Base-by-base conservation (phyloP, 2,113 vertebrate genomes). In the Vanacampus margaritifer region DNA sequence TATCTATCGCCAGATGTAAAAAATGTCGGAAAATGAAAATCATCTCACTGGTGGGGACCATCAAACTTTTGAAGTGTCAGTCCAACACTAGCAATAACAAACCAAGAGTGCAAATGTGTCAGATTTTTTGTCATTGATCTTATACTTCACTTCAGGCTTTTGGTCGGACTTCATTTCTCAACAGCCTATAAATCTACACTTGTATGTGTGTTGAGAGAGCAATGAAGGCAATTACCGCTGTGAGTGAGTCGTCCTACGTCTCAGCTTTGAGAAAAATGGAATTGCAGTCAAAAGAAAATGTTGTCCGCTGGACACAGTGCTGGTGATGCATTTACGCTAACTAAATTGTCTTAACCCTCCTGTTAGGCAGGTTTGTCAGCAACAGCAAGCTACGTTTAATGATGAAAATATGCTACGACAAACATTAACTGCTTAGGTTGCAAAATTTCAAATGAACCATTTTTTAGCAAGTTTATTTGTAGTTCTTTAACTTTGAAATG, bases 191-290 rank as follows among this genome's bases (percentile, higher is more conserved):
- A 66, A 73, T 86, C 62, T 62, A 45, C 60, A 43, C 23, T 62
- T 3, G 1, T 61, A 3, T 71, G 50, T 72, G 48, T 75, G 75
- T 81, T 72, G 56, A 50, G 35, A 39, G 32, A 78, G 72, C 66
- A 74, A 74, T 70, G 28, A 60, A 72, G 64, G 59, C 72, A 81
- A 77, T 84, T 70, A 75, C 4, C 58, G 37, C 50, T 19, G 51
- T 60, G 58, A 84, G 77, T 82, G 74, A 79, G 69, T 71, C 45
- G 26, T 82, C 24, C 77, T 81, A 79, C 78, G 43, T 83, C 82
- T 85, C 74, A 63, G 67, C 37, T 77, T 1, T 81, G 77, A 75
- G 75, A 87, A 70, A 74, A 79, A 89, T 71, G 68, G 69, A 66
- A 23, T 43, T 16, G 11, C 14, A 43, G 13, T 41, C 23, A 62